phyloP scores from a whole-genome alignment of 2,888 invertebrate genomes.

The Orgyia antiqua region DNA sequence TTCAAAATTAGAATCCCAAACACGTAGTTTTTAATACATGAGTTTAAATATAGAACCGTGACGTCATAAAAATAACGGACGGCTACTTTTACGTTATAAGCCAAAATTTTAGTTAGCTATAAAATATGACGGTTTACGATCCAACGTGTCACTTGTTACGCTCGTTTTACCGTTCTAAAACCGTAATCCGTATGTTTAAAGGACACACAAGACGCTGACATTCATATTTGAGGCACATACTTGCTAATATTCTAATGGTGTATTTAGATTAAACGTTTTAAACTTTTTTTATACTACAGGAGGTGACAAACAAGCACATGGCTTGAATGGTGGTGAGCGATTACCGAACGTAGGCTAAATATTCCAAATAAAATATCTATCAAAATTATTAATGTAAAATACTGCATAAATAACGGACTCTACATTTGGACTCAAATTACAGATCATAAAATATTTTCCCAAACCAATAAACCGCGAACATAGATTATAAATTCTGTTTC shows the following conservation, averaged over 20 bases:
- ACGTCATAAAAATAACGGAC: conserved; percentile 3
- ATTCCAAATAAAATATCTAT: too few species aligned
- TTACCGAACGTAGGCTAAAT: too few species aligned
- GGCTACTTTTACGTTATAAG: conserved; percentile 7
- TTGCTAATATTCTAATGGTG: conserved; percentile 36
- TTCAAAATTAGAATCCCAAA: neutral
- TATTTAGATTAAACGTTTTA: too few species aligned
- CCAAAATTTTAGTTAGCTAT: conserved; percentile 8
- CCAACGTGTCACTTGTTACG: conserved; percentile 13
- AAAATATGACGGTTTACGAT: conserved; percentile 17
- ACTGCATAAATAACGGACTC: too few species aligned
- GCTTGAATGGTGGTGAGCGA: too few species aligned
- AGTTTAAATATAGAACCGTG: conserved; percentile 7
- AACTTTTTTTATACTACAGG: too few species aligned
- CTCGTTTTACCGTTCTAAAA: conserved; percentile 17
- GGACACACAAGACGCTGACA: conserved; percentile 27
- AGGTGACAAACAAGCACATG: too few species aligned
- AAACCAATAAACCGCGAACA: too few species aligned
- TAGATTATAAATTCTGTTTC: too few species aligned
- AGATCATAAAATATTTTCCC: too few species aligned
- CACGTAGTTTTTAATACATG: conserved; percentile 2
- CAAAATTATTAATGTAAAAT: too few species aligned
- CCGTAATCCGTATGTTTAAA: conserved; percentile 17
- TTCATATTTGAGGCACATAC: conserved; percentile 27
- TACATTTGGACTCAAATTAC: too few species aligned